Percentiles rank a stretch among this genome's conserved stretches.
Evolutionary conservation across 2,888 invertebrate species (phyloP).

Genomic region (Mythimna ferrago): DNA sequence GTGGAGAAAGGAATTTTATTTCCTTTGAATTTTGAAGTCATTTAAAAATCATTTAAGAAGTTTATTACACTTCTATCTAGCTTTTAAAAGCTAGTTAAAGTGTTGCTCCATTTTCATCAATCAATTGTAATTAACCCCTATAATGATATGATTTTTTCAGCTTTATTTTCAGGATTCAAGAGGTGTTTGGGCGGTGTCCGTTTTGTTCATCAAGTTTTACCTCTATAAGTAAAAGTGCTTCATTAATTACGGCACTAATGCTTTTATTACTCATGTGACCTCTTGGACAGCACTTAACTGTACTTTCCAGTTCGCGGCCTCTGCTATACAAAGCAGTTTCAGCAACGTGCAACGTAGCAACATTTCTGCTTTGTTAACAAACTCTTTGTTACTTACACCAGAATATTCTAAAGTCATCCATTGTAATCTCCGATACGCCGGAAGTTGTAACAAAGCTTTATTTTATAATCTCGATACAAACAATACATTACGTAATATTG

Average conservation of each 20-base stretch:
- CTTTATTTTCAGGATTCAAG: neutral
- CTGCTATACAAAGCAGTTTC: constrained; percentile 43
- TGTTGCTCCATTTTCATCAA: constrained; percentile 2
- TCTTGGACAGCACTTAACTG: constrained; percentile 31
- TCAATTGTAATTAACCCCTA: neutral
- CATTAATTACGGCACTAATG: constrained; percentile 26
- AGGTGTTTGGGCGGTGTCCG: neutral
- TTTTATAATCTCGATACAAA: constrained; percentile 67
- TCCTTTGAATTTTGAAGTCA: constrained; percentile 39
- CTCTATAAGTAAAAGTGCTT: constrained; percentile 9
- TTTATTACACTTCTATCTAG: constrained; percentile 16
- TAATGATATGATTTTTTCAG: neutral
- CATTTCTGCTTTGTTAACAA: constrained; percentile 53
- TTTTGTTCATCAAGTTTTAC: constrained; percentile 4
- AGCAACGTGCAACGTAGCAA: constrained; percentile 49
- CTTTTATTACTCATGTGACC: constrained; percentile 25
- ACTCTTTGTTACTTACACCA: constrained; percentile 50
- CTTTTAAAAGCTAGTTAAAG: constrained; percentile 19
- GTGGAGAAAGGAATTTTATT: constrained; percentile 49
- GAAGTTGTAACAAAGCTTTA: constrained; percentile 66
- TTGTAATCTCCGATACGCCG: constrained; percentile 62
- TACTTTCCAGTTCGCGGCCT: constrained; percentile 57
- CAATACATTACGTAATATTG: constrained; percentile 73
- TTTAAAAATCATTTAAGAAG: constrained; percentile 35
- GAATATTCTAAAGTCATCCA: constrained; percentile 49